A percentile compares a stretch with the other conserved stretches of the same genome.
These are phyloP conservation scores for Zaprionus vittiger DNA, from an alignment of 1,140 invertebrate genomes.

Conservation along the genomic window DNA sequence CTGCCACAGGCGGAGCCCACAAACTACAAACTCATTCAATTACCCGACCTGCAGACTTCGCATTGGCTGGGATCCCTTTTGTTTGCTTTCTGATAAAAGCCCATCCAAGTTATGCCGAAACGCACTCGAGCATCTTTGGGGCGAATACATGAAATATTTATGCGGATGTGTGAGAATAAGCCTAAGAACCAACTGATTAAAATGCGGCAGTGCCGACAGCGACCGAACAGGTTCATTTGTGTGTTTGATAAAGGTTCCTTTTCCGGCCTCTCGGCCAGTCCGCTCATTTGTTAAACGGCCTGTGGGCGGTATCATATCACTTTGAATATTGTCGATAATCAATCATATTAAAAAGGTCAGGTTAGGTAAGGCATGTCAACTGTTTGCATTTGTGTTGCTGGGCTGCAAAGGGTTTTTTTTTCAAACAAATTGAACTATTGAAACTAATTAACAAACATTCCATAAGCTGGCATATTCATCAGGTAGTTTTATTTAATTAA, in stretches of 20 bases:
- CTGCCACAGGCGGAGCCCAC: slow-evolving; percentile 11
- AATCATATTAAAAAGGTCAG: slow-evolving; percentile 68
- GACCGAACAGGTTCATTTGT: slow-evolving; percentile 61
- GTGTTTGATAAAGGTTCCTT: slow-evolving; percentile 21
- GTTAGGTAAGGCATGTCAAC: neutral
- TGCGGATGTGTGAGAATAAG: slow-evolving; percentile 58
- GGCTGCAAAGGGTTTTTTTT: neutral
- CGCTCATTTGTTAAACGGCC: slow-evolving; percentile 76
- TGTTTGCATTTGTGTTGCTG: neutral
- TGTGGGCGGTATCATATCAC: slow-evolving; percentile 43
- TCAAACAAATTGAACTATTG: neutral
- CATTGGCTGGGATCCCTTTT: slow-evolving; percentile 15
- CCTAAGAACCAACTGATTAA: slow-evolving; percentile 60
- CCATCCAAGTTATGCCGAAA: slow-evolving; percentile 42
- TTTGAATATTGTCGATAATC: slow-evolving; percentile 60
- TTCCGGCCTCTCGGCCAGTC: slow-evolving; percentile 2
- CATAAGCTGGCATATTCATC: neutral
- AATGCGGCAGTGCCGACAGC: slow-evolving; percentile 52
- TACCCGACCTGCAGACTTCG: slow-evolving; percentile 21
- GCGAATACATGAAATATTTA: slow-evolving; percentile 75
- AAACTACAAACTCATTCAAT: slow-evolving; percentile 38
- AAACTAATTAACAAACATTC: neutral
- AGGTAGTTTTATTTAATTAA: neutral
- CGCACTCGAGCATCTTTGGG: slow-evolving; percentile 39
- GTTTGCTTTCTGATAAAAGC: slow-evolving; percentile 46